Base-by-base conservation (phyloP, 2,888 invertebrate genomes). In the Cynaeus angustus region DNA sequence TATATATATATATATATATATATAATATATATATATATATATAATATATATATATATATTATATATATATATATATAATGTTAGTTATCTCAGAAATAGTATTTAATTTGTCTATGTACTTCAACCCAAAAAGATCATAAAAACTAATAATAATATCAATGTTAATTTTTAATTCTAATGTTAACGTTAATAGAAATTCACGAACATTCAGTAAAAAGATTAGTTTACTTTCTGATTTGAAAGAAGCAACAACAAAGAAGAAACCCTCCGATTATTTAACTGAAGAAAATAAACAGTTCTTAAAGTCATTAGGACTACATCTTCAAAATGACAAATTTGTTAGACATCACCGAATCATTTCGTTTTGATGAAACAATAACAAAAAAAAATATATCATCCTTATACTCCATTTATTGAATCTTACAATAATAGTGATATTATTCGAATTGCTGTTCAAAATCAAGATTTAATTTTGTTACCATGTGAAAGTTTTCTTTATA, bases 341-440 rank as follows among this genome's bases (percentile, higher is more conserved):
- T 76, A 52, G 70, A 76, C 52, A 66, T 78, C 43, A 55, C 55
- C 12, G 21, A 67, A 26, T 37, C 59, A 50, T 67, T 72, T 55
- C 26, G 55, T 3, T 73, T 55, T 72, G 77, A 78, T 74, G 73
- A 77, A 64, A 68, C 66, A 9, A 73, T 79, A 67, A 71, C 72
- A n/a, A 46, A 74, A 72, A 64, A 68, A 72, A 55, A 70, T 77
- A 64, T 71, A 72, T 72, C 79, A 77, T 58, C 72, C 72, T 14
- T 79, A 79, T 74, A 69, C 72, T 55, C 76, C 78, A 62, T 79
- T 78, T 72, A 70, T 77, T 65, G 66, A 74, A 50, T 67, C 72
- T 30, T 77, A 67, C 70, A 73, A 79, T 66, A 73, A 74, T 53
- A 81, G 75, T 71, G 81, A 79, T 78, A 77, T 78, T 71, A 78